Percentiles rank a stretch among this genome's conserved stretches.
Conservation (phyloP, 2,113 vertebrate species). For the Dolichotis patagonum region DNA sequence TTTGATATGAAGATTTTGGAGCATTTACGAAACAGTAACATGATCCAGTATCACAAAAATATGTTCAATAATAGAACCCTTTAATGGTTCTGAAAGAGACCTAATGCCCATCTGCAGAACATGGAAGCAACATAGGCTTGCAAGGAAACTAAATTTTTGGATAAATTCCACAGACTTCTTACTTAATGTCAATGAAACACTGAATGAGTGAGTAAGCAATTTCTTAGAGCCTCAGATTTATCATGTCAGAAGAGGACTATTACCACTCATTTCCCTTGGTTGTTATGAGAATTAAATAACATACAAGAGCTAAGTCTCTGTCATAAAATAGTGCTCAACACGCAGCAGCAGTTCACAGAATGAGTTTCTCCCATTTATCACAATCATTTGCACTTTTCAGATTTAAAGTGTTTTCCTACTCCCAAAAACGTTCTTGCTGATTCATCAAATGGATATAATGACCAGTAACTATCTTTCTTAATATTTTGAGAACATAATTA, state of each 20-base stretch:
- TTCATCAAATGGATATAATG: slow-evolving; percentile 36
- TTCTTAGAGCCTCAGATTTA: neutral
- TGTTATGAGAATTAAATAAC: neutral
- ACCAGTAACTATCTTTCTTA: slow-evolving; percentile 27
- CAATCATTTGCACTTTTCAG: slow-evolving; percentile 13
- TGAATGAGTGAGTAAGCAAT: neutral
- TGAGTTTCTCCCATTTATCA: neutral
- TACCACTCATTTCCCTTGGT: neutral
- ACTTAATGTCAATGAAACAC: neutral
- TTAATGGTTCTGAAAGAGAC: neutral
- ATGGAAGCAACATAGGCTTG: neutral
- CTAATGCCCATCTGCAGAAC: neutral
- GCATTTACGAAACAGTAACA: neutral
- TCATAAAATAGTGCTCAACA: neutral
- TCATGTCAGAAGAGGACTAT: neutral
- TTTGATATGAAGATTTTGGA: neutral
- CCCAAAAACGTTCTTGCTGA: neutral
- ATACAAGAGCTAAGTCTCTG: neutral
- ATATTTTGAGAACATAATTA: slow-evolving; percentile 59
- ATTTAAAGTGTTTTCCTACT: slow-evolving; percentile 32
- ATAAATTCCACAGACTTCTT: neutral
- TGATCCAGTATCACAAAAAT: neutral
- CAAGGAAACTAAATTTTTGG: neutral
- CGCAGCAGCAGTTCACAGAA: neutral
- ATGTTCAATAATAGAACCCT: neutral